Evolutionary conservation across 2,797 vertebrate genomes (phyloP).

Genomic region (Lagocephalus sceleratus): DNA sequence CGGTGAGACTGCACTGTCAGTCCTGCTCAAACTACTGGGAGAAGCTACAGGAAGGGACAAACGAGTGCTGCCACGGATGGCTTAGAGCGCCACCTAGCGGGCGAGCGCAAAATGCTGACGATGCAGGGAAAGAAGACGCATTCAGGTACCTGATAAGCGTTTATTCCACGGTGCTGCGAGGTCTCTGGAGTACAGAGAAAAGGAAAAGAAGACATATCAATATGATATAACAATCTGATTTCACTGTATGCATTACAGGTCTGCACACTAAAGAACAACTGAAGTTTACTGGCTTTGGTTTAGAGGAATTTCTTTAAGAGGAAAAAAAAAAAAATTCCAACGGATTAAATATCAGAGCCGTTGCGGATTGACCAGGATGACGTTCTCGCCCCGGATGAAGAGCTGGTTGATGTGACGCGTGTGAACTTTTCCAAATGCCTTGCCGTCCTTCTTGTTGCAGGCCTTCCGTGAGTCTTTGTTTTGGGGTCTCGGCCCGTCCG

Average conservation of each 20-base stretch:
- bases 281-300: neutral
- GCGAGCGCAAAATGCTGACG: neutral
- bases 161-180: slow-evolving; percentile 42
- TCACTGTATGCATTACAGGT: slow-evolving; percentile 4
- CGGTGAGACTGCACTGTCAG: slow-evolving; percentile 74
- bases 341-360: slow-evolving; percentile 65
- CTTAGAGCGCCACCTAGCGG: slow-evolving; percentile 74
- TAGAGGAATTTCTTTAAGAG: no score
- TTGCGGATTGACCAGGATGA: slow-evolving; percentile 90
- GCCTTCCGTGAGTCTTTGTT: slow-evolving; percentile 6
- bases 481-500: neutral
- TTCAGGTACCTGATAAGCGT: slow-evolving; percentile 19
- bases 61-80: slow-evolving; percentile 26
- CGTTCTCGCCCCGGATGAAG: slow-evolving; percentile 93
- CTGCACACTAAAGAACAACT: neutral
- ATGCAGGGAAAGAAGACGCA: neutral
- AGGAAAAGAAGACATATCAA: slow-evolving; percentile 67
- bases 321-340: no score
- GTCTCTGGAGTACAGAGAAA: slow-evolving; percentile 31
- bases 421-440: slow-evolving; percentile 85
- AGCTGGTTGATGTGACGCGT: slow-evolving; percentile 94
- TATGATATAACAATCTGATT: slow-evolving; percentile 64
- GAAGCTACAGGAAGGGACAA: slow-evolving; percentile 69
- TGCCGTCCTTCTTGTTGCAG: slow-evolving; percentile 48
- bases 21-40: slow-evolving; percentile 63